Evolutionary conservation across 2,113 vertebrate genomes (phyloP).

Genomic region (Ascaphus truei): DNA sequence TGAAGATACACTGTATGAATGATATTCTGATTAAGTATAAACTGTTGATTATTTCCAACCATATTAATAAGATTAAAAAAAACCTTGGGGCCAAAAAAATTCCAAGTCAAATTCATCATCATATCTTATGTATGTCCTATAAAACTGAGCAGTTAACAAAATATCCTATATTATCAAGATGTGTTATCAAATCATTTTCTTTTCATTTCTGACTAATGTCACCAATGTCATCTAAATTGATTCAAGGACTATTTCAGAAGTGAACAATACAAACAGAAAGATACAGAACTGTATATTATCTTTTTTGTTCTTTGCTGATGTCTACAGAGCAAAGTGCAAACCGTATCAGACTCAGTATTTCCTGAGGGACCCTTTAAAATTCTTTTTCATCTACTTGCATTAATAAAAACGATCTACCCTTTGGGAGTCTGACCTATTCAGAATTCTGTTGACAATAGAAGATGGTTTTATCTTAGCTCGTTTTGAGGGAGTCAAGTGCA

Average conservation of each 20-base stretch:
- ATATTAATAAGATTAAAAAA: background rate
- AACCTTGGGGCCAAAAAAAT: background rate
- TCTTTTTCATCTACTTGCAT: slow-evolving; percentile 1
- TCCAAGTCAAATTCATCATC: background rate
- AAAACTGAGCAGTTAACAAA: background rate
- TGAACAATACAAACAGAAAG: background rate
- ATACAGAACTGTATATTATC: background rate
- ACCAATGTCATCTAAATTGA: slow-evolving; percentile 18
- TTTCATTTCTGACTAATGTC: background rate
- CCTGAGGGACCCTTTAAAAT: background rate
- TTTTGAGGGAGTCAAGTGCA: background rate
- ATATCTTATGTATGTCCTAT: too few relatives aligned
- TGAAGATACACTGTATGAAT: too few relatives aligned
- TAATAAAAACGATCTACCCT: background rate
- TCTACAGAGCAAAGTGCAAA: background rate
- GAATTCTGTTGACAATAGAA: background rate
- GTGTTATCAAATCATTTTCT: slow-evolving; percentile 1
- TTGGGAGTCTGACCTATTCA: slow-evolving; percentile 9
- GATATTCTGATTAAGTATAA: too few relatives aligned
- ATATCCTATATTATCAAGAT: background rate
- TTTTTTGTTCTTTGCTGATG: slow-evolving; percentile 6
- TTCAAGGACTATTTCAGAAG: slow-evolving; percentile 7
- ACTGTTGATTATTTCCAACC: too few relatives aligned
- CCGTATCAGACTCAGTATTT: background rate
- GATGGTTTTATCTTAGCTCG: background rate